Conservation (phyloP, 1,140 invertebrate species). For the Sinonovacula constricta region DNA sequence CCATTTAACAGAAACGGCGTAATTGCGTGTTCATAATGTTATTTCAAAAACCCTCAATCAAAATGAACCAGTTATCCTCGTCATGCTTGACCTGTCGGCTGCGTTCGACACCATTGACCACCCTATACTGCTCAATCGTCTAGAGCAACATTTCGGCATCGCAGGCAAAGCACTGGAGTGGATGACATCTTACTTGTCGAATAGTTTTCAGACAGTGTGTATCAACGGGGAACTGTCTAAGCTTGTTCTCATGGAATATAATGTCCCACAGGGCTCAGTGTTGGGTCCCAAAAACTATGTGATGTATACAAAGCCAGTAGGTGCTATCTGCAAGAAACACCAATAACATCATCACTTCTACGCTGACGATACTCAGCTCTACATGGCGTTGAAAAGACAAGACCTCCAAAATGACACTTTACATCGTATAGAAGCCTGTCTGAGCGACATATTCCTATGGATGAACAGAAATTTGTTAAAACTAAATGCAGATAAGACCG, state of each 20-base stretch:
- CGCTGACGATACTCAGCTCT: background rate
- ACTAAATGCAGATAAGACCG: conserved; percentile 33
- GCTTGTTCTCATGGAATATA: background rate
- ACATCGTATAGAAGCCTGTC: conserved; percentile 13
- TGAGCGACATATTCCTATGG: conserved; percentile 21
- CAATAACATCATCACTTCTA: background rate
- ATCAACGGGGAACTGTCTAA: conserved; percentile 7
- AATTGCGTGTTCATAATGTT: conserved; percentile 31
- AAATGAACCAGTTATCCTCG: background rate
- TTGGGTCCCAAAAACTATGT: conserved; percentile 32
- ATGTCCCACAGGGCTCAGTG: conserved; percentile 50
- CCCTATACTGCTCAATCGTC: conserved; percentile 4
- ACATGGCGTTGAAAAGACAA: background rate
- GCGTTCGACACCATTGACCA: conserved; percentile 46
- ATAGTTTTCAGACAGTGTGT: conserved; percentile 3
- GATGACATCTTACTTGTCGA: conserved; percentile 33
- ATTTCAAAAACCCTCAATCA: conserved; percentile 9
- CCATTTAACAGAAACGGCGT: conserved; percentile 50
- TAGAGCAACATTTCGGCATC: conserved; percentile 13
- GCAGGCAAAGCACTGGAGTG: conserved; percentile 24
- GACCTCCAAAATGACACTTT: background rate
- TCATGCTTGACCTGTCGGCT: conserved; percentile 34
- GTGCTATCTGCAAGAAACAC: conserved; percentile 2
- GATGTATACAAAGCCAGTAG: conserved; percentile 4
- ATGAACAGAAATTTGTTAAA: conserved; percentile 42